Conservation (phyloP, 2,797 vertebrate genomes). For the Champsocephalus gunnari region DNA sequence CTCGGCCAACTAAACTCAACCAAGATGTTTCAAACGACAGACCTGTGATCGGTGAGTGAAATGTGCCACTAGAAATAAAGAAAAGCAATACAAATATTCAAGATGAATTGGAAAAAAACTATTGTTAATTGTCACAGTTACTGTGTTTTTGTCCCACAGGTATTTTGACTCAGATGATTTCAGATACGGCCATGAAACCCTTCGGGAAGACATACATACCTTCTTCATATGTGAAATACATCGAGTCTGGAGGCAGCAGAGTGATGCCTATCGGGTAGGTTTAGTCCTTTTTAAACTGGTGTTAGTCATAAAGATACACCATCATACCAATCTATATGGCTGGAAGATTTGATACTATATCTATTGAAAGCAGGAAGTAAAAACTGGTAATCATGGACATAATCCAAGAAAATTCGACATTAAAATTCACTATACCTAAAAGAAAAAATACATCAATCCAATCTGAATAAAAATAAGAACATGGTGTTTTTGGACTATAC, state of each 20-base stretch:
- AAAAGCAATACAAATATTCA: background rate
- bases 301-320: background rate
- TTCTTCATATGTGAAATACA: constrained; percentile 85
- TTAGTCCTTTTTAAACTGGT: background rate
- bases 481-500: background rate
- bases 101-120: background rate
- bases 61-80: no score
- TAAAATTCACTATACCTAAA: background rate
- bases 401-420: background rate
- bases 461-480: background rate
- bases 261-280: constrained; percentile 86
- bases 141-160: constrained; percentile 68
- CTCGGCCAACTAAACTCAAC: constrained; percentile 27
- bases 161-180: constrained; percentile 84
- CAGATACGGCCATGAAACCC: constrained; percentile 73
- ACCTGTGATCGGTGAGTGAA: constrained; percentile 79
- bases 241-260: constrained; percentile 85
- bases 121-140: background rate
- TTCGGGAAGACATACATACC: constrained; percentile 85
- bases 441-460: background rate
- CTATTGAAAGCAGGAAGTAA: background rate
- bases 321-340: background rate
- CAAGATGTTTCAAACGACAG: constrained; percentile 67
- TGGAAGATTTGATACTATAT: background rate
- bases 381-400: background rate